Conservation (phyloP, 1,140 invertebrate species). For the Brachionus asplanchnoidis region DNA sequence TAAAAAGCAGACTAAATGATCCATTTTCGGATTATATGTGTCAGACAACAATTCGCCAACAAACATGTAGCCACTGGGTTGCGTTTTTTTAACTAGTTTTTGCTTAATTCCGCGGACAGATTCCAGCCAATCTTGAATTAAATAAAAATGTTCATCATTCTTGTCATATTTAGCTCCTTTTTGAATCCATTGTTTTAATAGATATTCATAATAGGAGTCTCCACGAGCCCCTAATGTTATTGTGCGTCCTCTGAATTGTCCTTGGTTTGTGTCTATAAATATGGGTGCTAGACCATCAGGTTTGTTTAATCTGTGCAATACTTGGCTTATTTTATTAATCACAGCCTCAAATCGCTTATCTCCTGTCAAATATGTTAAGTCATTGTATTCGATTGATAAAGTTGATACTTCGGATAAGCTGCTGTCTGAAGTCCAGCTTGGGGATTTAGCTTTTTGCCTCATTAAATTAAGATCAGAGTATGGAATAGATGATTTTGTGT, state of each 20-base stretch:
- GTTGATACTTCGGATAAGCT: slow-evolving; percentile 93
- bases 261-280: slow-evolving; percentile 43
- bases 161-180: slow-evolving; percentile 21
- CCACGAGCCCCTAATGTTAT: slow-evolving; percentile 92
- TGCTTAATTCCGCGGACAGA: not conserved
- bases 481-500: slow-evolving; percentile 28
- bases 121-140: slow-evolving; percentile 17
- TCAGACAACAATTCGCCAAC: slow-evolving; percentile 68
- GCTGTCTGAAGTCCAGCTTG: slow-evolving; percentile 28
- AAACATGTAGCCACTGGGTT: not conserved
- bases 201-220: slow-evolving; percentile 97
- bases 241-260: slow-evolving; percentile 67
- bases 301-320: slow-evolving; percentile 30
- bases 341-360: slow-evolving; percentile 71
- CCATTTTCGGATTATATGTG: slow-evolving; percentile 90
- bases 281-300: slow-evolving; percentile 30
- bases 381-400: slow-evolving; percentile 91
- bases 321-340: not conserved
- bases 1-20: slow-evolving; percentile 91
- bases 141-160: not conserved
- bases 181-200: slow-evolving; percentile 74
- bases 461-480: slow-evolving; percentile 39
- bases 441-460: not conserved
- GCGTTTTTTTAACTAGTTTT: not conserved
- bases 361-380: slow-evolving; percentile 87